These are phyloP conservation scores for Eumaeus atala DNA, from an alignment of 1,140 invertebrate genomes.

Conservation along the genomic window DNA sequence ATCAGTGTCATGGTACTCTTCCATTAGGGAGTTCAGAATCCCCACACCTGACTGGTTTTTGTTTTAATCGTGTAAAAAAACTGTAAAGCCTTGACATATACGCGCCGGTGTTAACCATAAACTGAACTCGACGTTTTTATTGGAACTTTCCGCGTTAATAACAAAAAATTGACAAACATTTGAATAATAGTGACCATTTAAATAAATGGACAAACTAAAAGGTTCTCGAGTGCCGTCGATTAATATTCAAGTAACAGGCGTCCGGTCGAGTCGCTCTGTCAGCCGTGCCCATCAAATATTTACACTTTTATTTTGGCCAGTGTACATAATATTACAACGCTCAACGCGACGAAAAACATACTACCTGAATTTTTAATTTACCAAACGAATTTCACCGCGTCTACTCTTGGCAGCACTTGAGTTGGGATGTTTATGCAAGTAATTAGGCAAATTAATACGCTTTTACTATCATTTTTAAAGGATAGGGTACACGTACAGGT, in stretches of 20 bases:
- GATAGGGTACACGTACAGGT: neutral
- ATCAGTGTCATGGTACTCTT: no score
- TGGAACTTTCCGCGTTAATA: neutral
- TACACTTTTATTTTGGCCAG: neutral
- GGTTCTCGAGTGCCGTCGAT: neutral
- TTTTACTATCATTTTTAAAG: neutral
- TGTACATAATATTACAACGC: neutral
- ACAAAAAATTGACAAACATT: neutral
- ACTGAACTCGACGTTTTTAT: neutral
- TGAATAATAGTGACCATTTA: conserved; percentile 1
- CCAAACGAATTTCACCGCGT: neutral
- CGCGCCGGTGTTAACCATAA: neutral
- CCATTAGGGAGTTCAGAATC: no score
- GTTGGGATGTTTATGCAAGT: neutral
- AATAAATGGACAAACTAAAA: conserved; percentile 3
- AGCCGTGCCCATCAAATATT: neutral
- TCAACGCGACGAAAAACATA: neutral
- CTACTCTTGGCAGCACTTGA: neutral
- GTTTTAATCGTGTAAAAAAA: no score
- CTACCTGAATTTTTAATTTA: conserved; percentile 1
- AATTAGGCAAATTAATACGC: neutral
- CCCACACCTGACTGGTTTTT: no score
- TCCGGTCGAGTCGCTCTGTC: neutral
- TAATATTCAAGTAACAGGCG: conserved; percentile 1
- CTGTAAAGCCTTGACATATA: no score